These are phyloP conservation scores for Turnix velox DNA, from an alignment of 2,113 vertebrate genomes.

Conservation along the genomic window DNA sequence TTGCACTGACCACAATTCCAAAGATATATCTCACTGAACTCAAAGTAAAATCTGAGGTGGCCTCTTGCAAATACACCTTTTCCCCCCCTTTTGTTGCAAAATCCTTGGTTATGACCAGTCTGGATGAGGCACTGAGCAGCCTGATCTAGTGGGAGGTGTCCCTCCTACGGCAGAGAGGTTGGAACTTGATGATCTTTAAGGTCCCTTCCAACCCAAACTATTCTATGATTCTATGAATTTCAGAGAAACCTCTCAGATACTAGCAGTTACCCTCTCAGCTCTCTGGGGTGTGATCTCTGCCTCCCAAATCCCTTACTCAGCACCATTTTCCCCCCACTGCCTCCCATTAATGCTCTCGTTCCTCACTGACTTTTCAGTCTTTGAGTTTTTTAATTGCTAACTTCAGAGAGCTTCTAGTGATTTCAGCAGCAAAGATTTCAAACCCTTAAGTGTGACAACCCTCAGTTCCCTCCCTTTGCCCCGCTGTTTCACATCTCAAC, in stretches of 20 bases:
- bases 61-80: neutral
- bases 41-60: neutral
- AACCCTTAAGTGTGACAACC: neutral
- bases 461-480: neutral
- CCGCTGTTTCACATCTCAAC: neutral
- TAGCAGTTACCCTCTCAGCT: neutral
- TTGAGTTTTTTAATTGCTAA: neutral
- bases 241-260: neutral
- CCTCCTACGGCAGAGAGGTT: no score
- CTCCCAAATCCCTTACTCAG: neutral
- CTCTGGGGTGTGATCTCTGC: neutral
- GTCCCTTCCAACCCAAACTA: no score
- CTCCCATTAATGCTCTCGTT: neutral
- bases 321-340: neutral
- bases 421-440: neutral
- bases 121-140: no score
- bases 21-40: neutral
- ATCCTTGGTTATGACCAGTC: neutral
- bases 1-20: neutral
- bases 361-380: neutral
- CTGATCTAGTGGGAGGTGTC: no score
- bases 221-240: no score
- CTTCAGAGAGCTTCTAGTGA: neutral
- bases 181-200: no score
- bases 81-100: neutral